These are phyloP conservation scores for Himalopsyche japonica DNA, from an alignment of 2,888 invertebrate species.

Conservation along the genomic window DNA sequence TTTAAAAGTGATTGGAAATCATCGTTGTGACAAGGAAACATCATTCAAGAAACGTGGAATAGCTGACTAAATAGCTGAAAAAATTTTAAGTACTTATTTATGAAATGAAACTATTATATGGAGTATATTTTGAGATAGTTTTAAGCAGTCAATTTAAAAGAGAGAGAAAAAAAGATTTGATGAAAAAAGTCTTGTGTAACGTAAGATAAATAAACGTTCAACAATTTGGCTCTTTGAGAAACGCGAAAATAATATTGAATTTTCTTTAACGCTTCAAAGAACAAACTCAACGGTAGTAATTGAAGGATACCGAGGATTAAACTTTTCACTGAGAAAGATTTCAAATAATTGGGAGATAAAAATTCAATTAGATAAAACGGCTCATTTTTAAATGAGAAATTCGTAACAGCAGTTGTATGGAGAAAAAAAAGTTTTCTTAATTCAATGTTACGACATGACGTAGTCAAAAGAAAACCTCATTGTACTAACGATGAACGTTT, in stretches of 20 bases:
- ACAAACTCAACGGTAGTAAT: not conserved
- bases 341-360: not conserved
- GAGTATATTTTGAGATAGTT: too few species aligned
- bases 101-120: too few species aligned
- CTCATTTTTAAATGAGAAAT: not conserved
- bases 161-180: too few species aligned
- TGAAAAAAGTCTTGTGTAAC: too few species aligned
- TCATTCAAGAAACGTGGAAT: too few species aligned
- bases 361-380: not conserved
- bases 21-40: too few species aligned
- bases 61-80: too few species aligned
- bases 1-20: too few species aligned
- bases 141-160: too few species aligned
- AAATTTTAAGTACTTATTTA: too few species aligned
- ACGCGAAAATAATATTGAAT: not conserved
- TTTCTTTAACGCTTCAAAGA: not conserved
- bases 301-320: not conserved
- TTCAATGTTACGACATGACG: not conserved
- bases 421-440: not conserved
- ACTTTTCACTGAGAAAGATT: not conserved
- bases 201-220: not conserved
- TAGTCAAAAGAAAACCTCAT: too few species aligned
- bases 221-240: not conserved
- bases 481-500: too few species aligned
- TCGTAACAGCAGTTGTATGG: not conserved